Conservation (phyloP, 35 echinoderm and acorn worm species). For the Ophiothrix spiculata region DNA sequence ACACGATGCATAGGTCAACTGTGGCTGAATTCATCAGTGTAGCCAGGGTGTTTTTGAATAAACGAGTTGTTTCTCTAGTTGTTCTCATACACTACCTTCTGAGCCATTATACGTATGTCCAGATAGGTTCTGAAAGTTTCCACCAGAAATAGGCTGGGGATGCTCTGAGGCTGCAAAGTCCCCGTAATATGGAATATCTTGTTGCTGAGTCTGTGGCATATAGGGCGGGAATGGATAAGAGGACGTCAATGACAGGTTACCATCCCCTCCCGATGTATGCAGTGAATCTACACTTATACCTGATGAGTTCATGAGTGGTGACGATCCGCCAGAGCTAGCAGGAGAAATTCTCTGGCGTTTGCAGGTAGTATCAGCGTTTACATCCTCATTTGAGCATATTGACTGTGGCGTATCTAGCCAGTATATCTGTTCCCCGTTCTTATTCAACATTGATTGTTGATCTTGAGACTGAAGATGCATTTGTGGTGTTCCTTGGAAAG, state of each 20-base stretch:
- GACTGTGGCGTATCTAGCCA: slow-evolving; percentile 28
- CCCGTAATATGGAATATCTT: background rate
- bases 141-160: too few species aligned
- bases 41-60: too few species aligned
- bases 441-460: background rate
- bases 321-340: background rate
- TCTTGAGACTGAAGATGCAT: background rate
- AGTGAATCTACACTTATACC: background rate
- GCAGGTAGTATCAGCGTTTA: background rate
- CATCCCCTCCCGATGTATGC: background rate
- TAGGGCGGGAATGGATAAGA: background rate
- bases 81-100: too few species aligned
- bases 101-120: too few species aligned
- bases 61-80: too few species aligned
- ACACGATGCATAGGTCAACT: too few species aligned
- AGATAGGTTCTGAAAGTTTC: too few species aligned
- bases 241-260: background rate
- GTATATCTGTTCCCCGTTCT: background rate
- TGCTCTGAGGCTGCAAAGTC: too few species aligned
- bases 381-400: background rate
- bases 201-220: background rate
- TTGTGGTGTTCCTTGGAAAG: background rate
- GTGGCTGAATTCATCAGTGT: too few species aligned
- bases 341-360: slow-evolving; percentile 17
- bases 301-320: background rate